phyloP scores from a whole-genome alignment of 2,113 vertebrate species.

The Microtus montanus region DNA sequence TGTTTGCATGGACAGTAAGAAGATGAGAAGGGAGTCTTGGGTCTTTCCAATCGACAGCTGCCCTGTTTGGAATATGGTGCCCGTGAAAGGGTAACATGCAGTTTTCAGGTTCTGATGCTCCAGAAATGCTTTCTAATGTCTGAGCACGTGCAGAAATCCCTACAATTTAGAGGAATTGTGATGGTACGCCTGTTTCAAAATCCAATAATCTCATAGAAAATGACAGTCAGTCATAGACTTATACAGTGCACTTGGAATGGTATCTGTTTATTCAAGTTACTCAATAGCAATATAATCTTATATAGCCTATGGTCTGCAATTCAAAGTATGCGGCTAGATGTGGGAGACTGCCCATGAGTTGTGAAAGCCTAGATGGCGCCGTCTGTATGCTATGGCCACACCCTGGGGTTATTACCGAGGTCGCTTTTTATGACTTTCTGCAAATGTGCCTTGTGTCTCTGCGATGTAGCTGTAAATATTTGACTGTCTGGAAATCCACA shows the following conservation, averaged over 20 bases:
- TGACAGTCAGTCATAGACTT: background rate
- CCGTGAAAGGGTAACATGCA: background rate
- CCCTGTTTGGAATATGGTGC: background rate
- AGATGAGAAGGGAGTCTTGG: background rate
- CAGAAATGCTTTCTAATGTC: background rate
- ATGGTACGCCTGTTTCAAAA: background rate
- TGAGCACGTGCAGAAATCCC: background rate
- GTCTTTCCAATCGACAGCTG: background rate
- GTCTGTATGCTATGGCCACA: background rate
- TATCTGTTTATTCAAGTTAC: background rate
- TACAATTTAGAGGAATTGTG: background rate
- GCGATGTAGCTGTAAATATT: constrained; percentile 40
- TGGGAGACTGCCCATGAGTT: background rate
- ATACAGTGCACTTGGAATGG: constrained; percentile 14
- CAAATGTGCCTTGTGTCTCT: constrained; percentile 41
- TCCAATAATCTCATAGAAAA: background rate
- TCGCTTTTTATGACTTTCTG: constrained; percentile 25
- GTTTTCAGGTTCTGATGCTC: background rate
- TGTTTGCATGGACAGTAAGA: background rate
- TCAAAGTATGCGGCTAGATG: background rate
- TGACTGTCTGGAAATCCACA: constrained; percentile 66
- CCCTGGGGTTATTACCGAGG: background rate
- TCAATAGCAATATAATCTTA: background rate
- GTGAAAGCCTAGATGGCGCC: background rate
- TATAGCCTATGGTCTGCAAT: background rate